These are phyloP conservation scores for Hyperoodon ampullatus DNA, from an alignment of 2,113 vertebrate species.

Conservation along the genomic window DNA sequence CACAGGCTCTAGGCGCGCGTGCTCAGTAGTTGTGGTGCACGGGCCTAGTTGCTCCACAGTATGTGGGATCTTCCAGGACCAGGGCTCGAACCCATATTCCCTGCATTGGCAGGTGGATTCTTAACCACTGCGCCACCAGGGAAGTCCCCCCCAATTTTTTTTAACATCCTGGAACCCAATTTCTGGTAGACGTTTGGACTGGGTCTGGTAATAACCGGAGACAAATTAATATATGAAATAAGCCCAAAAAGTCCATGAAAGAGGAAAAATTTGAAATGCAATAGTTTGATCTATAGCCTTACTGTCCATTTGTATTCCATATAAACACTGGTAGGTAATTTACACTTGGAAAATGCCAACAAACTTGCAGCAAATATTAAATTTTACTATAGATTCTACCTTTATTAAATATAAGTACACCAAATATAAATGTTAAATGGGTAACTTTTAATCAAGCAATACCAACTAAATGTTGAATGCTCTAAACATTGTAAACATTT, in stretches of 20 bases:
- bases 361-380: neutral
- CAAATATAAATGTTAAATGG: neutral
- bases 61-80: no score
- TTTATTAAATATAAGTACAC: constrained; percentile 32
- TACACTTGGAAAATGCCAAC: neutral
- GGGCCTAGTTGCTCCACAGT: no score
- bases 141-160: no score
- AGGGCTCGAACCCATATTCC: no score
- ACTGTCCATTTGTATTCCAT: neutral
- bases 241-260: neutral
- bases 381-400: neutral
- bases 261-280: neutral
- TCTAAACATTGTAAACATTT: constrained; percentile 22
- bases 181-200: neutral
- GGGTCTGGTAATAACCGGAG: neutral
- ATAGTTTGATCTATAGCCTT: no score
- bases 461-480: neutral
- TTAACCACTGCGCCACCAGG: no score
- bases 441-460: neutral
- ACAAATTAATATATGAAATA: constrained; percentile 3
- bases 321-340: neutral
- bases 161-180: neutral
- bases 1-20: no score
- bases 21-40: no score
- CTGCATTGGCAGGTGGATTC: no score